These are phyloP conservation scores for Phymastichus coffea DNA, from an alignment of 1,140 invertebrate genomes.

Conservation along the genomic window DNA sequence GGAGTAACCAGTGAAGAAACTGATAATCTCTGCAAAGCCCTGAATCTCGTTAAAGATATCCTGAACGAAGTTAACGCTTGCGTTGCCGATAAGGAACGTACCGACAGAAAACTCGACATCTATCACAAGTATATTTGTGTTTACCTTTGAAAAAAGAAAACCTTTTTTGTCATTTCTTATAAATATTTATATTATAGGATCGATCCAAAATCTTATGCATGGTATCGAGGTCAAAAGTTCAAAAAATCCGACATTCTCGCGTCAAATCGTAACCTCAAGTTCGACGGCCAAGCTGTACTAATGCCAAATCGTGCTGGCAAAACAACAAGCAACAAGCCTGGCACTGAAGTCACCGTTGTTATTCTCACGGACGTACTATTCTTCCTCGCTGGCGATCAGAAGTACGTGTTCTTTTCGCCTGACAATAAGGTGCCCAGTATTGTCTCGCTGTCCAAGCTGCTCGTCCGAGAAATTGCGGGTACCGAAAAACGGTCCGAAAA, in stretches of 20 bases:
- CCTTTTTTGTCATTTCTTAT: slow-evolving; percentile 6
- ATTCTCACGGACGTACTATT: slow-evolving; percentile 89
- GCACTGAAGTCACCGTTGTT: slow-evolving; percentile 81
- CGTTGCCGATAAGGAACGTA: slow-evolving; percentile 87
- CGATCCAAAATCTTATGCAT: slow-evolving; percentile 87
- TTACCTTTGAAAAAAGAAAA: neutral
- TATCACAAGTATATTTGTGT: slow-evolving; percentile 65
- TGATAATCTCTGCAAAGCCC: slow-evolving; percentile 71
- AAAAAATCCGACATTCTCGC: slow-evolving; percentile 92
- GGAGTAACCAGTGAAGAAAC: slow-evolving; percentile 64
- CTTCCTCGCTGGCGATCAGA: slow-evolving; percentile 80
- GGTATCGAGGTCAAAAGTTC: slow-evolving; percentile 82
- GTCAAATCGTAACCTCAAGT: slow-evolving; percentile 79
- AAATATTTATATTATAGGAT: slow-evolving; percentile 59
- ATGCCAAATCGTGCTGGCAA: slow-evolving; percentile 83
- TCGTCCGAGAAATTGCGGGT: slow-evolving; percentile 90
- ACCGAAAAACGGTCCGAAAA: slow-evolving; percentile 84
- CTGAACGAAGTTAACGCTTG: slow-evolving; percentile 85
- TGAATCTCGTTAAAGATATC: slow-evolving; percentile 82
- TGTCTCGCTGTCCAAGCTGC: slow-evolving; percentile 84
- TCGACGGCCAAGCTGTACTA: slow-evolving; percentile 80
- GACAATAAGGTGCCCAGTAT: slow-evolving; percentile 90
- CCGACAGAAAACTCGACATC: slow-evolving; percentile 87
- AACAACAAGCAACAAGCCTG: too few species aligned
- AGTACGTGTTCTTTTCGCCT: slow-evolving; percentile 82